These are phyloP conservation scores for Pyrochroa serraticornis DNA, from an alignment of 2,888 invertebrate species.

Conservation along the genomic window DNA sequence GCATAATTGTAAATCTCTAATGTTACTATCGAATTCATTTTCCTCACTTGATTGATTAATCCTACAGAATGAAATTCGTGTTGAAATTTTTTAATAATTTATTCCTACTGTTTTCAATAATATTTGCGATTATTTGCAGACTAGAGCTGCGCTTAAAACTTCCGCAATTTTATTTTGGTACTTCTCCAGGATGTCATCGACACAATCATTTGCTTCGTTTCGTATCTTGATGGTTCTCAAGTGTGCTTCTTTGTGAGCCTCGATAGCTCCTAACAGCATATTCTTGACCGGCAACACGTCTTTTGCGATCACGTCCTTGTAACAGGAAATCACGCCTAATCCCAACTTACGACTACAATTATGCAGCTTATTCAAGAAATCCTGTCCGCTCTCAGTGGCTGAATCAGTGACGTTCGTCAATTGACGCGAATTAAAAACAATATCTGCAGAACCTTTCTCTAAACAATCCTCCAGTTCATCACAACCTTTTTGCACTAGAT, in stretches of 20 bases:
- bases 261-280: constrained; percentile 44
- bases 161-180: constrained; percentile 30
- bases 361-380: constrained; percentile 42
- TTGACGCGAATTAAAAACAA: constrained; percentile 28
- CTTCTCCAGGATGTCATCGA: constrained; percentile 38
- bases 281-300: constrained; percentile 48
- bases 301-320: constrained; percentile 45
- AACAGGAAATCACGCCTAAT: constrained; percentile 46
- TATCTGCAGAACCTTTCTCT: constrained; percentile 23
- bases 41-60: too few relatives aligned
- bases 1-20: too few relatives aligned
- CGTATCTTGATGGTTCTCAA: constrained; percentile 43
- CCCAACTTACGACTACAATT: constrained; percentile 44
- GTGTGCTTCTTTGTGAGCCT: constrained; percentile 44
- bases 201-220: constrained; percentile 43
- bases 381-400: constrained; percentile 41
- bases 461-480: constrained; percentile 33
- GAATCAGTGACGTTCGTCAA: constrained; percentile 35
- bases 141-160: constrained; percentile 29
- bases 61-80: too few relatives aligned
- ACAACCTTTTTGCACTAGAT: constrained; percentile 33
- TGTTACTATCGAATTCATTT: too few relatives aligned
- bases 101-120: background rate
- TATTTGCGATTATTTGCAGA: constrained; percentile 28
- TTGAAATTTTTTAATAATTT: too few relatives aligned